These are phyloP conservation scores for Eucera pruinosa DNA, from an alignment of 2,888 invertebrate genomes.

Conservation along the genomic window DNA sequence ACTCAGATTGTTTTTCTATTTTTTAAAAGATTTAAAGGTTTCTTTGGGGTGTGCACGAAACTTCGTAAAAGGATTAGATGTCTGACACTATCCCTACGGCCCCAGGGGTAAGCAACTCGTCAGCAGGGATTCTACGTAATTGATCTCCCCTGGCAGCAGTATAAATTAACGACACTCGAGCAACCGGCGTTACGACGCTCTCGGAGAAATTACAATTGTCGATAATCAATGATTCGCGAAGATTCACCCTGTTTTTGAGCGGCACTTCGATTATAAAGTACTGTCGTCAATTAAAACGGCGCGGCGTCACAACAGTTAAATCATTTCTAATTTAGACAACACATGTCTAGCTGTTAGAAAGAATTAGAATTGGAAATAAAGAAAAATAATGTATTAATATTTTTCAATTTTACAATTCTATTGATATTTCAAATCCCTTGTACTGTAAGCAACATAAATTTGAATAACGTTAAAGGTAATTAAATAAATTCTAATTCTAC, in stretches of 20 bases:
- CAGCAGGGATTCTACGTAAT: constrained; percentile 57
- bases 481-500: too few species aligned
- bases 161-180: constrained; percentile 50
- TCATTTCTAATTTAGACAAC: background rate
- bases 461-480: too few species aligned
- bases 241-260: background rate
- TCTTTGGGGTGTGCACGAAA: constrained; percentile 8
- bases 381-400: too few species aligned
- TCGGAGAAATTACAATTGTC: constrained; percentile 43
- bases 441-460: too few species aligned
- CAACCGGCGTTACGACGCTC: constrained; percentile 13
- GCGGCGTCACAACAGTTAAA: too few species aligned
- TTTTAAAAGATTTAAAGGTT: constrained; percentile 33
- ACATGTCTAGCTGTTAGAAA: too few species aligned
- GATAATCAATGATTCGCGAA: constrained; percentile 10
- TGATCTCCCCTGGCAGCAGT: constrained; percentile 41
- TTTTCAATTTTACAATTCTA: too few species aligned
- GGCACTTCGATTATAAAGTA: background rate
- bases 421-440: too few species aligned
- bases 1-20: constrained; percentile 16
- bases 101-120: constrained; percentile 42
- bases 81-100: constrained; percentile 11
- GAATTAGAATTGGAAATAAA: too few species aligned
- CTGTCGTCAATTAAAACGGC: too few species aligned
- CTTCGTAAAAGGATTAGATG: constrained; percentile 48